Percentiles rank a stretch among this genome's conserved stretches.
These are phyloP conservation scores for Drosophila suboccidentalis DNA, from an alignment of 2,888 invertebrate species.

Conservation along the genomic window DNA sequence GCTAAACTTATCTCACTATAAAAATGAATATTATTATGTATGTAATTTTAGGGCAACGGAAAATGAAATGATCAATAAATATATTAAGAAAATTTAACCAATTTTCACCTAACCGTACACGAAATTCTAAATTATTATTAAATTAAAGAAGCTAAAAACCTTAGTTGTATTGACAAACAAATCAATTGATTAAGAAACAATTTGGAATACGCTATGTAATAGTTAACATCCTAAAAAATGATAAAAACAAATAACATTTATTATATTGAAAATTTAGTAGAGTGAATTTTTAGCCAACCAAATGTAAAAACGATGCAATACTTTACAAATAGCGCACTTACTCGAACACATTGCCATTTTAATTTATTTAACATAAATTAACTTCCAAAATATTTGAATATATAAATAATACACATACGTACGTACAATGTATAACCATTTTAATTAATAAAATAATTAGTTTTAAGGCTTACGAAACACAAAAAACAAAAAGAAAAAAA, in stretches of 20 bases:
- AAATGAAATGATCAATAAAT: conserved; percentile 35
- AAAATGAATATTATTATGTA: conserved; percentile 6
- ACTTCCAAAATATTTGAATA: conserved; percentile 21
- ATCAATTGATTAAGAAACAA: conserved; percentile 16
- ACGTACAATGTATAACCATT: conserved; percentile 32
- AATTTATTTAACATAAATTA: conserved; percentile 48
- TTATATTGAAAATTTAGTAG: conserved; percentile 39
- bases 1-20: conserved; percentile 5
- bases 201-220: conserved; percentile 41
- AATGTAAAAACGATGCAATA: conserved; percentile 44
- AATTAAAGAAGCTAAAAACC: conserved; percentile 34
- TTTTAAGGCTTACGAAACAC: conserved; percentile 51
- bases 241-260: not conserved
- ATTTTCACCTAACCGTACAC: conserved; percentile 60
- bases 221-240: conserved; percentile 43
- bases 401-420: conserved; percentile 17
- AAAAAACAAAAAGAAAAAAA: not conserved
- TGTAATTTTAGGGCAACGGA: conserved; percentile 46
- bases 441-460: conserved; percentile 34
- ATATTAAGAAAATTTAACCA: conserved; percentile 36
- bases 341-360: conserved; percentile 54
- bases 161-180: conserved; percentile 12
- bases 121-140: conserved; percentile 74
- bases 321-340: conserved; percentile 70
- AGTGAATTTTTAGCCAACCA: conserved; percentile 37